Evolutionary conservation across 2,797 vertebrate species (phyloP), one percentile per base, ranked within the genome.

Genomic region (Hoplostethus atlanticus): DNA sequence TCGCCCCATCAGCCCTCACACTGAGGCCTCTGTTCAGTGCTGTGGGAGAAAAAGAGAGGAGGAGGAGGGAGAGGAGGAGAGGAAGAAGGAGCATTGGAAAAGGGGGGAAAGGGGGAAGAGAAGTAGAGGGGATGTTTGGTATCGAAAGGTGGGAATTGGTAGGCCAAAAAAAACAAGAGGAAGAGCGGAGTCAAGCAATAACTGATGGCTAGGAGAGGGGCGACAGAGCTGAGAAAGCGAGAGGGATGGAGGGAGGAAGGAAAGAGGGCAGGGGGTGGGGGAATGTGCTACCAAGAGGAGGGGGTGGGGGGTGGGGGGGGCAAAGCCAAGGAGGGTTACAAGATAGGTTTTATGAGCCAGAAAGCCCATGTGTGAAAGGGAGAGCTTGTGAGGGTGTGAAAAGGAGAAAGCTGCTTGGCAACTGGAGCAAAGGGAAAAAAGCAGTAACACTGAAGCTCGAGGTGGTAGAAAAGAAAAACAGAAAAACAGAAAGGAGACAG

Each of bases 21-120:
- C 80, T 84, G 82, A 86, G 79, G 83, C 86, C 85, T 91, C 92
- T 94, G 90, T 94, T 92, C 78, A 73, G 38, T 8, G 42, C 58
- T 67, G 67, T 67, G 68, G 61, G 66, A 67, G 58, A 68, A 51
- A 83, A 75, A 64, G 17, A 31, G 12, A 60, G 34, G 16, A 48
- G 31, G 51, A 68, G 44, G 51, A 44, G n/a, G 17, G 56, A 47
- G 56, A 16, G 54, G 17, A 15, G 52, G 67, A 25, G 46, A 16
- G 52, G 71, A 30, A 28, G 52, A 62, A 48, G 64, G 51, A 51
- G 69, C 25, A 53, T 55, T 55, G 44, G 69, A 74, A 54, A 67
- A 72, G 53, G 56, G 55, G 52, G 42, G 53, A 31, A 57, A 5
- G 44, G 12, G 28, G 70, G 54, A 64, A 40, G 44, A 9, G 40